These are phyloP conservation scores for Cromileptes altivelis DNA, from an alignment of 2,113 vertebrate genomes.

Conservation along the genomic window DNA sequence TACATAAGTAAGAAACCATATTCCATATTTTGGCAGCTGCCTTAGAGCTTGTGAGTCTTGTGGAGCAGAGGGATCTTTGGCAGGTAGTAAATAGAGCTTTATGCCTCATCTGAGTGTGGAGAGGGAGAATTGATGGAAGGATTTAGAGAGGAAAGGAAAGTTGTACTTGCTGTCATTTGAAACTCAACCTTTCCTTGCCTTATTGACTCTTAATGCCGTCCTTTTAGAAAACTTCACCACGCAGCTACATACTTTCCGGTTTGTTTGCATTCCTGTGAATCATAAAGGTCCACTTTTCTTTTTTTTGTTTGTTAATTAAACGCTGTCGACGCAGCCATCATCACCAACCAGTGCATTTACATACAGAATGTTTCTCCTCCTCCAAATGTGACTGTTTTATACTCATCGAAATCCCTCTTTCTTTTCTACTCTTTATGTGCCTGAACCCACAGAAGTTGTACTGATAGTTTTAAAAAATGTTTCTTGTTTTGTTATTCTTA, in stretches of 20 bases:
- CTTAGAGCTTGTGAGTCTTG: constrained; percentile 30
- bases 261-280: constrained; percentile 48
- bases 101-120: constrained; percentile 31
- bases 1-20: constrained; percentile 34
- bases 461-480: constrained; percentile 61
- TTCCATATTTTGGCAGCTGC: constrained; percentile 44
- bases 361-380: constrained; percentile 58
- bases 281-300: constrained; percentile 32
- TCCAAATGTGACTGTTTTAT: constrained; percentile 62
- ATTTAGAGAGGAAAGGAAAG: constrained; percentile 32
- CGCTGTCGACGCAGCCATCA: constrained; percentile 32
- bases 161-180: constrained; percentile 33
- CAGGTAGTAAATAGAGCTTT: constrained; percentile 55
- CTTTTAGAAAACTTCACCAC: constrained; percentile 28
- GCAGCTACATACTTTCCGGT: constrained; percentile 35
- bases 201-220: constrained; percentile 29
- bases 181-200: constrained; percentile 53
- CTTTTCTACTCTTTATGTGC: constrained; percentile 77
- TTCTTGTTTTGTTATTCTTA: constrained; percentile 65
- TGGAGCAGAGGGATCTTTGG: constrained; percentile 34
- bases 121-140: constrained; percentile 22
- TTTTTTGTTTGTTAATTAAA: constrained; percentile 16
- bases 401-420: constrained; percentile 50
- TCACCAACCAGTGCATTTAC: constrained; percentile 73
- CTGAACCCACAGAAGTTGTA: constrained; percentile 80